Conservation (phyloP, 2,888 invertebrate species). For the Epistrophe grossulariae region DNA sequence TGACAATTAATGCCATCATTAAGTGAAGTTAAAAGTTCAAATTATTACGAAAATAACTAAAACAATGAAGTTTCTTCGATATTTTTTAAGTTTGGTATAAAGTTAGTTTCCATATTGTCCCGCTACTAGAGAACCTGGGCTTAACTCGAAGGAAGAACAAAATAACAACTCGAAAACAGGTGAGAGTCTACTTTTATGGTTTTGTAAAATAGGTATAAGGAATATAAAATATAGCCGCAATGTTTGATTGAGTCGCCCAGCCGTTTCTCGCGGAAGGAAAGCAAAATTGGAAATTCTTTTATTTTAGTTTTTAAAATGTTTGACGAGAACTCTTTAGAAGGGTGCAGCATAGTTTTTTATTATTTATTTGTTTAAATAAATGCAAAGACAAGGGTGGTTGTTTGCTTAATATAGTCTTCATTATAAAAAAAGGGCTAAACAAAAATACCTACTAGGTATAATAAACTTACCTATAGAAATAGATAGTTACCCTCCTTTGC, state of each 20-base stretch:
- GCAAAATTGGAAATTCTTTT: not conserved
- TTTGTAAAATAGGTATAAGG: not conserved
- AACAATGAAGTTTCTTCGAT: not conserved
- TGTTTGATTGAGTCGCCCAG: too few relatives aligned
- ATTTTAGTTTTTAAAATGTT: not conserved
- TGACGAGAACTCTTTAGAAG: not conserved
- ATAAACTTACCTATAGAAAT: not conserved
- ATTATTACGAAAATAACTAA: not conserved
- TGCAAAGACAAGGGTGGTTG: not conserved
- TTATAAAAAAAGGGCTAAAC: not conserved
- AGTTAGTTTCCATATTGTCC: not conserved
- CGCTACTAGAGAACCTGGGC: not conserved
- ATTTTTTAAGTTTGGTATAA: not conserved
- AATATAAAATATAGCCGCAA: not conserved
- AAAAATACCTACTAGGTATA: not conserved
- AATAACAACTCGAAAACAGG: not conserved
- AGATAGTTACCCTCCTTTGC: slow-evolving; percentile 13
- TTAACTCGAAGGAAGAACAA: not conserved
- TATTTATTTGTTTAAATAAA: not conserved
- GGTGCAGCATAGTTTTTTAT: not conserved
- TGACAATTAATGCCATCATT: not conserved
- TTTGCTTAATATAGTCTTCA: not conserved
- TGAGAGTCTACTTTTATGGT: not conserved
- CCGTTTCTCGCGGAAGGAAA: not conserved
- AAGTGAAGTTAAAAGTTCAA: not conserved